These are phyloP conservation scores for Anthoptus insignis DNA, from an alignment of 2,888 invertebrate genomes.

Conservation along the genomic window DNA sequence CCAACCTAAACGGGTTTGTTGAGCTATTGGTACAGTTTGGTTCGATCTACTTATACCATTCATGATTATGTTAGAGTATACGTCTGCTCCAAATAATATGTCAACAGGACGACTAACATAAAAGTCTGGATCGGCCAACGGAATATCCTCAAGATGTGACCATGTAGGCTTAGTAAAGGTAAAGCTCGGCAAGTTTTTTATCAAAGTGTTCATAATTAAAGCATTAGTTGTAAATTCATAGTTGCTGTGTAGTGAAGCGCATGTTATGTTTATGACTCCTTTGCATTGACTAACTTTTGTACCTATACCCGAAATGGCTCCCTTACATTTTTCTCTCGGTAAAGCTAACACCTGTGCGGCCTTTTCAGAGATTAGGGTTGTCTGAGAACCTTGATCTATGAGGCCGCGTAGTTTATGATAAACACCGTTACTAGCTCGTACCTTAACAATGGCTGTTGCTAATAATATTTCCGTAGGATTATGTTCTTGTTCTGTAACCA, in stretches of 20 bases:
- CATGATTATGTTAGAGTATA: conserved; percentile 2
- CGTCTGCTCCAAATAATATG: conserved; percentile 38
- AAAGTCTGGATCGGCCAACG: conserved; percentile 36
- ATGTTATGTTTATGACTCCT: conserved; percentile 31
- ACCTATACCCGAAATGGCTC: conserved; percentile 37
- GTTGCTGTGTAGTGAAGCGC: conserved; percentile 17
- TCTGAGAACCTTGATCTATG: conserved; percentile 45
- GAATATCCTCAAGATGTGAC: conserved; percentile 23
- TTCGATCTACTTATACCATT: conserved; percentile 21
- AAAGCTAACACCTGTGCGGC: conserved; percentile 30
- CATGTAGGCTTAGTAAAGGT: conserved; percentile 24
- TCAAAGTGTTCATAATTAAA: conserved; percentile 32
- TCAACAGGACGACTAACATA: conserved; percentile 41
- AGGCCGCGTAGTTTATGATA: conserved; percentile 37
- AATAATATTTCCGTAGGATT: conserved; percentile 14
- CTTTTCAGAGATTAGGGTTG: conserved; percentile 38
- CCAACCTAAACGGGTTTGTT: conserved; percentile 48
- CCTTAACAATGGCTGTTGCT: conserved; percentile 32
- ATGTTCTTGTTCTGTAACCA: conserved; percentile 2
- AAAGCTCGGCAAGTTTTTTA: conserved; percentile 32
- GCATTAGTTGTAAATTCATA: conserved; percentile 5
- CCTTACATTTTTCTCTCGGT: conserved; percentile 21
- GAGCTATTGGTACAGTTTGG: conserved; percentile 25
- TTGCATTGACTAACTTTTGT: conserved; percentile 38
- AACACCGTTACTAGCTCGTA: conserved; percentile 28